Evolutionary conservation across 2,888 invertebrate species (phyloP).

Genomic region (Cheilosia impressa): DNA sequence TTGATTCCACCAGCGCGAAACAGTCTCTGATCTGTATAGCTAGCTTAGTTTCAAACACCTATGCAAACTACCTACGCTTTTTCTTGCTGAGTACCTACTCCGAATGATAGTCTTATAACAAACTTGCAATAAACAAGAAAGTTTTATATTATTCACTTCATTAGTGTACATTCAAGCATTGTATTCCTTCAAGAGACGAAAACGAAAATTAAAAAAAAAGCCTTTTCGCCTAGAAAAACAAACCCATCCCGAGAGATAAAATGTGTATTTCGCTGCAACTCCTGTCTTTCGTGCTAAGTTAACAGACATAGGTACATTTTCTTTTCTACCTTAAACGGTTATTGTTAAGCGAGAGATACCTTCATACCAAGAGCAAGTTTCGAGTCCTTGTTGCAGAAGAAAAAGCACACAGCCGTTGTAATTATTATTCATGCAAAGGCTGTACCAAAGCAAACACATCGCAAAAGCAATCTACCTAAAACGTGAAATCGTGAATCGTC

Average conservation of each 20-base stretch:
- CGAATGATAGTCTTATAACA: too few species aligned
- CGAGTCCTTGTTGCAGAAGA: neutral
- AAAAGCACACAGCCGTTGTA: neutral
- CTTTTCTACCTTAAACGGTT: constrained; percentile 10
- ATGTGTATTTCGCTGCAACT: neutral
- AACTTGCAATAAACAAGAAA: too few species aligned
- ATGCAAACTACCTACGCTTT: too few species aligned
- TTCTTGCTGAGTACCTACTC: too few species aligned
- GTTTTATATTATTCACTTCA: constrained; percentile 6
- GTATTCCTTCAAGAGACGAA: neutral
- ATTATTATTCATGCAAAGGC: constrained; percentile 29
- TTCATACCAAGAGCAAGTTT: neutral
- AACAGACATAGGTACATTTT: constrained; percentile 18
- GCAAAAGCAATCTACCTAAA: constrained; percentile 9
- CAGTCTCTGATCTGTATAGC: too few species aligned
- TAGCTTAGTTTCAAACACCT: too few species aligned
- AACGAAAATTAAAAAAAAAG: neutral
- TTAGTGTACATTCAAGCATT: neutral
- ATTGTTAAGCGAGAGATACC: neutral
- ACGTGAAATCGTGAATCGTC: neutral
- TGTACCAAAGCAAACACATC: constrained; percentile 8
- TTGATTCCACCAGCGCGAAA: too few species aligned
- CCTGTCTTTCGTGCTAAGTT: neutral
- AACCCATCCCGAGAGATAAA: neutral
- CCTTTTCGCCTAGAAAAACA: neutral